Percentiles rank a stretch among this genome's conserved stretches.
Evolutionary conservation across 2,797 vertebrate genomes (phyloP).

Genomic region (Danionella dracula): DNA sequence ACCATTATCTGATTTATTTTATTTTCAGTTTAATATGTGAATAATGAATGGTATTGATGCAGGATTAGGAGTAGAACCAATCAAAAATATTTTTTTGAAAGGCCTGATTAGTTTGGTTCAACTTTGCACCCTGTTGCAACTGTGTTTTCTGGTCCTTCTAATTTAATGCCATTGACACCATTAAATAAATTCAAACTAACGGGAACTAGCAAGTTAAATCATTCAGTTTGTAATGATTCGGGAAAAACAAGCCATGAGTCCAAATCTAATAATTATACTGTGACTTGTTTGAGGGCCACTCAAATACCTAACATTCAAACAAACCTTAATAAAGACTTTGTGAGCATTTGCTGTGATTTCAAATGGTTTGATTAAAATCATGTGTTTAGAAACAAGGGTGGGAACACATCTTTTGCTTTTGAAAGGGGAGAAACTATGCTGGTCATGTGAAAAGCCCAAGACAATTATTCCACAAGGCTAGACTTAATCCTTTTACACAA

Average conservation of each 20-base stretch:
- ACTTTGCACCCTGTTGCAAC: too few relatives aligned
- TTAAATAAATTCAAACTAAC: too few relatives aligned
- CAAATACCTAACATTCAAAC: background rate
- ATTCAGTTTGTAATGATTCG: background rate
- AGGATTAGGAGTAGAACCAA: too few relatives aligned
- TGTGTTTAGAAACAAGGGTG: slow-evolving; percentile 31
- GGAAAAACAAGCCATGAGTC: background rate
- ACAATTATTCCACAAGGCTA: slow-evolving; percentile 65
- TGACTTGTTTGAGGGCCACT: slow-evolving; percentile 6
- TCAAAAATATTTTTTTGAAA: too few relatives aligned
- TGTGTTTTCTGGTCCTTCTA: too few relatives aligned
- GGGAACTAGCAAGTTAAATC: background rate
- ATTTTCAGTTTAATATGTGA: too few relatives aligned
- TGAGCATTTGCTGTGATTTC: slow-evolving; percentile 44
- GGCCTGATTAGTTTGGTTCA: too few relatives aligned
- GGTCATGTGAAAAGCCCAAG: slow-evolving; percentile 68
- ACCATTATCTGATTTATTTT: too few relatives aligned
- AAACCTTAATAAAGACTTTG: slow-evolving; percentile 31
- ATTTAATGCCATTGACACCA: too few relatives aligned
- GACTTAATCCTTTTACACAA: slow-evolving; percentile 69
- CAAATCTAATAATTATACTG: background rate
- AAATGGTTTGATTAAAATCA: slow-evolving; percentile 50
- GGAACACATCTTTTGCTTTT: slow-evolving; percentile 49
- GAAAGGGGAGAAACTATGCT: slow-evolving; percentile 35
- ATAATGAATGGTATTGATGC: too few relatives aligned